Conservation (phyloP, 2,888 invertebrate species). For the Morpho deidamia region DNA sequence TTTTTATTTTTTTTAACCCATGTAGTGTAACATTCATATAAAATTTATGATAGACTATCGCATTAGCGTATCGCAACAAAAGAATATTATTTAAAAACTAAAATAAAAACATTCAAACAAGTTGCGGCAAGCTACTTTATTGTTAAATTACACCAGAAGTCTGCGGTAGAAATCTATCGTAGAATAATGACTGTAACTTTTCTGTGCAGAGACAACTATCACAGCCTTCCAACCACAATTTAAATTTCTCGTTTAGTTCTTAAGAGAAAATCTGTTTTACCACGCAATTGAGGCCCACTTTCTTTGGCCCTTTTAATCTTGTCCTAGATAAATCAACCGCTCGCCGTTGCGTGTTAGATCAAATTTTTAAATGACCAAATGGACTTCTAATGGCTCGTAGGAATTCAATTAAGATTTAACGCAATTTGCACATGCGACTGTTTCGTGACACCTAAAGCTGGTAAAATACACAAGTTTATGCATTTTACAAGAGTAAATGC, state of each 20-base stretch:
- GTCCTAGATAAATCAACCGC: slow-evolving; percentile 31
- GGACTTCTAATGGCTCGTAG: slow-evolving; percentile 64
- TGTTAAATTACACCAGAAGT: background rate
- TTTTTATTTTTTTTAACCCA: too few relatives aligned
- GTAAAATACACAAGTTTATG: slow-evolving; percentile 17
- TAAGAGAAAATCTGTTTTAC: slow-evolving; percentile 9
- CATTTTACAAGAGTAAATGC: slow-evolving; percentile 1
- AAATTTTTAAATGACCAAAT: slow-evolving; percentile 65
- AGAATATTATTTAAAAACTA: too few relatives aligned
- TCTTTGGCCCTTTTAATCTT: slow-evolving; percentile 35
- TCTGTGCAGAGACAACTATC: background rate
- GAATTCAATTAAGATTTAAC: slow-evolving; percentile 71
- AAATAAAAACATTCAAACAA: too few relatives aligned
- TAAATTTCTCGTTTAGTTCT: slow-evolving; percentile 10
- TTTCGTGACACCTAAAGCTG: slow-evolving; percentile 32
- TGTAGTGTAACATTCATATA: too few relatives aligned
- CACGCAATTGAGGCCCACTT: slow-evolving; percentile 25
- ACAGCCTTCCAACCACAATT: slow-evolving; percentile 10
- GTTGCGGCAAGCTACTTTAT: background rate
- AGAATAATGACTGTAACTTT: background rate
- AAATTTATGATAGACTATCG: too few relatives aligned
- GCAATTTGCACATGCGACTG: slow-evolving; percentile 49
- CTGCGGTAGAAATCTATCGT: slow-evolving; percentile 5
- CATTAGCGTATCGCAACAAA: too few relatives aligned
- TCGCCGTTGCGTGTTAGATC: slow-evolving; percentile 61